Percentiles rank a stretch among this genome's conserved stretches.
Evolutionary conservation across 2,113 vertebrate species (phyloP).

Genomic region (Bettongia penicillata): DNA sequence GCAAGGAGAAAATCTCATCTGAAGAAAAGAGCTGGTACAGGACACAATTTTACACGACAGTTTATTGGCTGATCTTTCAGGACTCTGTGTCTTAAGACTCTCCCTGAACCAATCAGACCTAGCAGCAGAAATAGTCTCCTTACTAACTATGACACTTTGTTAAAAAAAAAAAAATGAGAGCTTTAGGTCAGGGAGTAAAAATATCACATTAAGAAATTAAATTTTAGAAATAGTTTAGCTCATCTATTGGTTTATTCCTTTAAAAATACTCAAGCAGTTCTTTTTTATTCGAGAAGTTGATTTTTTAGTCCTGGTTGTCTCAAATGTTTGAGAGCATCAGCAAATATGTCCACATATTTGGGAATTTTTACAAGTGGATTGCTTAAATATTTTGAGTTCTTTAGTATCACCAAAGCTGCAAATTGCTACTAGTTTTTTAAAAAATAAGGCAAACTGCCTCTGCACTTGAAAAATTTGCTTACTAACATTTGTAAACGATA

Average conservation of each 20-base stretch:
- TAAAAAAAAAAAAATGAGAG: not conserved
- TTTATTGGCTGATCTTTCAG: not conserved
- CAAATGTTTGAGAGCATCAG: not conserved
- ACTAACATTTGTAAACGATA: not conserved
- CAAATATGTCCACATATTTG: not conserved
- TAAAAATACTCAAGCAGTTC: too few relatives aligned
- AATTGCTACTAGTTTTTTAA: not conserved
- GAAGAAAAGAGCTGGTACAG: not conserved
- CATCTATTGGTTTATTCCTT: not conserved
- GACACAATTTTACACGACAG: not conserved
- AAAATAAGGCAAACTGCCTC: not conserved
- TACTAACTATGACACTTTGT: constrained; percentile 28
- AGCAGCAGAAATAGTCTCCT: not conserved
- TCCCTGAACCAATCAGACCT: constrained; percentile 30
- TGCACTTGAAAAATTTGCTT: not conserved
- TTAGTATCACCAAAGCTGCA: not conserved
- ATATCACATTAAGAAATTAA: not conserved
- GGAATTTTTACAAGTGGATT: not conserved
- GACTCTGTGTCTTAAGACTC: not conserved
- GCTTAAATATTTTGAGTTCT: not conserved
- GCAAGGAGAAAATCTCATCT: constrained; percentile 14
- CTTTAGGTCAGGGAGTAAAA: not conserved
- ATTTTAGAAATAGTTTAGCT: not conserved
- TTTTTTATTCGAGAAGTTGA: too few relatives aligned
- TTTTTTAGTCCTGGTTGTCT: not conserved